Conservation (phyloP, 2,888 invertebrate genomes). For the Sialis fuliginosa region DNA sequence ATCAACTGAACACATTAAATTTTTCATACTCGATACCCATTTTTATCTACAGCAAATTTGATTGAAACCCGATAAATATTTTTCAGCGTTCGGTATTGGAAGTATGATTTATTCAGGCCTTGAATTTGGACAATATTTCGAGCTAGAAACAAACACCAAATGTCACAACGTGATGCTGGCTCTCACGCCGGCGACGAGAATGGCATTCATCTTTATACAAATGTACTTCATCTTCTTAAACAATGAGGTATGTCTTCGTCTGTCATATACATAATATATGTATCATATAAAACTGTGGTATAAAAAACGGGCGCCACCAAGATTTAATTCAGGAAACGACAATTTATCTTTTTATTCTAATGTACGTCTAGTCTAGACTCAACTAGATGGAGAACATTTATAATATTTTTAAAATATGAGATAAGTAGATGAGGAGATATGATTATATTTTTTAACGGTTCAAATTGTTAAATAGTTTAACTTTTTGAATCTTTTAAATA, state of each 20-base stretch:
- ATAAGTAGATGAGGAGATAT: no score
- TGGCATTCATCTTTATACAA: constrained; percentile 94
- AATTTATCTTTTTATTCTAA: background rate
- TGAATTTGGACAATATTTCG: constrained; percentile 90
- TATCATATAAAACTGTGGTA: no score
- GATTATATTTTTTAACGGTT: no score
- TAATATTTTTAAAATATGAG: no score
- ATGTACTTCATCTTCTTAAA: constrained; percentile 98
- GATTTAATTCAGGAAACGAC: background rate
- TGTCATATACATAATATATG: background rate
- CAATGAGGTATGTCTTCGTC: constrained; percentile 56
- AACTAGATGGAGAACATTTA: no score
- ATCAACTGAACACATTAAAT: no score
- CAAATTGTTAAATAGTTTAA: no score
- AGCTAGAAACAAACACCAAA: constrained; percentile 73
- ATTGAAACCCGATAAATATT: no score
- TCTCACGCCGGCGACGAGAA: constrained; percentile 76
- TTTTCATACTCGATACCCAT: no score
- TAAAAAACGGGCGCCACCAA: background rate
- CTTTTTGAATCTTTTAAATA: no score
- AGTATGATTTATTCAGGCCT: constrained; percentile 94
- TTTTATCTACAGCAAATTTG: no score
- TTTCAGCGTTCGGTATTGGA: constrained; percentile 83
- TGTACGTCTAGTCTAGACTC: no score
- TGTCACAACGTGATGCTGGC: constrained; percentile 84